A percentile compares a stretch with the other conserved stretches of the same genome.
Conservation (phyloP, 1,140 invertebrate species). For the Himalopsyche phryganea region DNA sequence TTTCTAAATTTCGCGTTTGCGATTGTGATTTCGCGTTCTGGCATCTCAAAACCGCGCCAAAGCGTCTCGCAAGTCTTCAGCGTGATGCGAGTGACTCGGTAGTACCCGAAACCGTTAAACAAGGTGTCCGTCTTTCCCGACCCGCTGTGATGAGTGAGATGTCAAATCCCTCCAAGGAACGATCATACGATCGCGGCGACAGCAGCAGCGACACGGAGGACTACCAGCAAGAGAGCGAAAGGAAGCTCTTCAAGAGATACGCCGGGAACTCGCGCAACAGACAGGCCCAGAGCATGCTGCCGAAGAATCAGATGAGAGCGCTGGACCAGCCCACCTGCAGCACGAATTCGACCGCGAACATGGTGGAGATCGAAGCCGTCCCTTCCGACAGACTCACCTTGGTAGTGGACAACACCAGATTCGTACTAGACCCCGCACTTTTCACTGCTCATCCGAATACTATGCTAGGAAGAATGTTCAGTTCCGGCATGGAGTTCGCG, state of each 20-base stretch:
- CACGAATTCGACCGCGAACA: background rate
- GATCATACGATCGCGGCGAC: conserved; percentile 22
- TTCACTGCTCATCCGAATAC: conserved; percentile 91
- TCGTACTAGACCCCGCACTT: conserved; percentile 85
- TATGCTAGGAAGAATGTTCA: conserved; percentile 96
- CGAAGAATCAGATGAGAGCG: conserved; percentile 2
- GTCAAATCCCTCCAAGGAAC: conserved; percentile 20
- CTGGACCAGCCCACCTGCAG: conserved; percentile 8
- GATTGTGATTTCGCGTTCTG: background rate
- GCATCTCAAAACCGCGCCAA: background rate
- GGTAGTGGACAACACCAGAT: conserved; percentile 41
- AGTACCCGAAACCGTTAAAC: conserved; percentile 9
- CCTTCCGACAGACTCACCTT: conserved; percentile 21
- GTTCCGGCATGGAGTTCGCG: conserved; percentile 87
- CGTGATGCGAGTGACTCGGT: background rate
- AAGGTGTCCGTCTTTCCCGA: background rate
- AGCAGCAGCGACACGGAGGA: conserved; percentile 33
- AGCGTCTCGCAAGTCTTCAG: background rate
- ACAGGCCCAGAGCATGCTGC: background rate
- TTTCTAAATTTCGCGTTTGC: background rate
- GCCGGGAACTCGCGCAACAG: conserved; percentile 2
- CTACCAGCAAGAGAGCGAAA: conserved; percentile 21
- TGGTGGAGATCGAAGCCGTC: background rate
- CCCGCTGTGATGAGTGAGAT: conserved; percentile 20
- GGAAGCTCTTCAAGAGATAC: conserved; percentile 17